Conservation (phyloP, 1,140 invertebrate genomes). For the silkworm (Bombyx mori) region ASM3026992v2 NC_085120.1:11988501-11989000, state of each 20-base stretch:
- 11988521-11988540: constrained; percentile 74
- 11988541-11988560: constrained; percentile 51
- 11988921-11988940: constrained; percentile 57
- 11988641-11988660: constrained; percentile 41
- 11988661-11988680: constrained; percentile 56
- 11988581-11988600: constrained; percentile 39
- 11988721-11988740: constrained; percentile 58
- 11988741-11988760: constrained; percentile 59
- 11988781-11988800: constrained; percentile 63
- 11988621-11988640: constrained; percentile 45
- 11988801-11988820: constrained; percentile 68
- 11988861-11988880: constrained; percentile 53
- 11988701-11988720: constrained; percentile 56
- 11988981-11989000: constrained; percentile 73
- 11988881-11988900: constrained; percentile 60
- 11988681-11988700: constrained; percentile 60
- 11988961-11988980: constrained; percentile 78
- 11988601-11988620: constrained; percentile 62
- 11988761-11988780: constrained; percentile 68
- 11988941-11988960: constrained; percentile 51
- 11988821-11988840: constrained; percentile 60
- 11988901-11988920: constrained; percentile 53
- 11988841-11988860: constrained; percentile 49
- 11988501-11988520: constrained; percentile 80
- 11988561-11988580: constrained; percentile 39